Conservation (phyloP, 2,113 vertebrate species). For the Rhabdomys dilectus region DNA sequence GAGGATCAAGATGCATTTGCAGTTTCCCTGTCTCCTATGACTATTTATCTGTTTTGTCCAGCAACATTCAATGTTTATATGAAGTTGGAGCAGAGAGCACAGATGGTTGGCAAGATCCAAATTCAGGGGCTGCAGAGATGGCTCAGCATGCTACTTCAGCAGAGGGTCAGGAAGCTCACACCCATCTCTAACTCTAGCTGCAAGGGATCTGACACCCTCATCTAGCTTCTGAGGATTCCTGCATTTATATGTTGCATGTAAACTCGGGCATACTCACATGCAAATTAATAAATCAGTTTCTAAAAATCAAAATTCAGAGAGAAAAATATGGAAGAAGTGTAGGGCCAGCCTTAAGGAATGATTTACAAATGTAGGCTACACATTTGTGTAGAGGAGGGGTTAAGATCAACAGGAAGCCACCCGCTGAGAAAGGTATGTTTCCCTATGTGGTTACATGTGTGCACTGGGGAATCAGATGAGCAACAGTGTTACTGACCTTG, state of each 20-base stretch:
- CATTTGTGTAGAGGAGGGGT: neutral
- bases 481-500: neutral
- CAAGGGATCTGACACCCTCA: neutral
- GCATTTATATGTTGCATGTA: neutral
- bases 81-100: neutral
- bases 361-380: neutral
- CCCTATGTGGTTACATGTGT: neutral
- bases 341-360: neutral
- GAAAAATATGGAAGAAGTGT: neutral
- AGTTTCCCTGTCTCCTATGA: neutral
- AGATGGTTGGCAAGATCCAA: neutral
- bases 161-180: neutral
- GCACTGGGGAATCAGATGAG: neutral
- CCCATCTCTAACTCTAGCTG: neutral
- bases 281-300: neutral
- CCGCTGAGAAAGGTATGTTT: neutral
- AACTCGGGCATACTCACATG: neutral
- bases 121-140: neutral
- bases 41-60: neutral
- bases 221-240: neutral
- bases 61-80: neutral
- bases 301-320: neutral
- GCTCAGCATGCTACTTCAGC: neutral
- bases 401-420: neutral
- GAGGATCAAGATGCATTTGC: neutral